Evolutionary conservation across 2,888 invertebrate species (phyloP).

Genomic region (Notodonta ziczac): DNA sequence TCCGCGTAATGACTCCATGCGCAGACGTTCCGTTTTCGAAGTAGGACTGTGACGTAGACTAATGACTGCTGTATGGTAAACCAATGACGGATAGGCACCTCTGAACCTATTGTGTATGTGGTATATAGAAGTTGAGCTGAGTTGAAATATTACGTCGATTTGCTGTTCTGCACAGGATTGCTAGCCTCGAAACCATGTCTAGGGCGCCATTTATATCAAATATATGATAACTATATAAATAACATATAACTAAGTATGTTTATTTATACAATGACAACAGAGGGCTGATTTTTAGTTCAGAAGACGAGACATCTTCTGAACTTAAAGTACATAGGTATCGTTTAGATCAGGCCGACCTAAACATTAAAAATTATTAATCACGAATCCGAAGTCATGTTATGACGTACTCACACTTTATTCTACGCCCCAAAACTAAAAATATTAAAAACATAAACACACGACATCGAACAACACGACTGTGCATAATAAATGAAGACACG

Average conservation of each 20-base stretch:
- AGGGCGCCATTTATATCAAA: constrained; percentile 34
- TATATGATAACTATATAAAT: constrained; percentile 29
- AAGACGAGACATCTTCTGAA: too few relatives aligned
- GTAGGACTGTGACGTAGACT: constrained; percentile 67
- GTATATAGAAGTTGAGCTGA: constrained; percentile 52
- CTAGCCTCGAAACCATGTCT: constrained; percentile 41
- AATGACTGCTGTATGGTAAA: constrained; percentile 69
- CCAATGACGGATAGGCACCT: constrained; percentile 82
- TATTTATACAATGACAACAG: too few relatives aligned
- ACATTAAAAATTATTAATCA: too few relatives aligned
- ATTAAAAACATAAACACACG: too few relatives aligned
- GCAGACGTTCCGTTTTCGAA: constrained; percentile 61
- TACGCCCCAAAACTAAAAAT: too few relatives aligned
- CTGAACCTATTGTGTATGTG: constrained; percentile 74
- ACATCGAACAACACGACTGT: background rate
- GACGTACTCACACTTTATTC: too few relatives aligned
- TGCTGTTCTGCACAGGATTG: constrained; percentile 44
- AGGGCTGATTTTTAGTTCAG: too few relatives aligned
- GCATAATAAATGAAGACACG: constrained; percentile 10
- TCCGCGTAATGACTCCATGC: constrained; percentile 67
- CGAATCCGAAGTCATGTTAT: too few relatives aligned
- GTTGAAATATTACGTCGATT: constrained; percentile 53
- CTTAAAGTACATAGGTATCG: too few relatives aligned
- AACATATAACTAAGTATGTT: background rate
- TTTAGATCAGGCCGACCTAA: too few relatives aligned